Percentiles rank a stretch among this genome's conserved stretches.
phyloP scores from a whole-genome alignment of 1,140 invertebrate species.

The Euwallacea fornicatus region DNA sequence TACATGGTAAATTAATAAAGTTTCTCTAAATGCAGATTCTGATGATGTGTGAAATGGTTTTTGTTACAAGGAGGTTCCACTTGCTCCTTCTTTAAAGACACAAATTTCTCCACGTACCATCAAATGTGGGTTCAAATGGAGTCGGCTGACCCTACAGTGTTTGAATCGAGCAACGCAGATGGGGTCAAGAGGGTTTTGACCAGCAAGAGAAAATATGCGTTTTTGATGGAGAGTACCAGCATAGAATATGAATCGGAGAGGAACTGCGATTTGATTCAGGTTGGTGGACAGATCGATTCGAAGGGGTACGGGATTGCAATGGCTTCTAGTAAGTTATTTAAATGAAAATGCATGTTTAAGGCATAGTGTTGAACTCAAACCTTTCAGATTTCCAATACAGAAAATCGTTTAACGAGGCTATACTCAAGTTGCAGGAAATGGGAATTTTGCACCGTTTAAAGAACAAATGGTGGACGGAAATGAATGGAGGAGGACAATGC shows the following conservation, averaged over 20 bases:
- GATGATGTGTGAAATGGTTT: constrained; percentile 9
- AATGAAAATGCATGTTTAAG: constrained; percentile 1
- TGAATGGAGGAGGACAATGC: constrained; percentile 53
- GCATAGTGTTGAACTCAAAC: constrained; percentile 43
- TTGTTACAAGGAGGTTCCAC: constrained; percentile 36
- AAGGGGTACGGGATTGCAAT: constrained; percentile 83
- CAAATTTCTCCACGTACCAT: constrained; percentile 71
- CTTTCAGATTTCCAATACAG: constrained; percentile 65
- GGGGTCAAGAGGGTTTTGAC: constrained; percentile 80
- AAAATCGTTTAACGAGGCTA: constrained; percentile 66
- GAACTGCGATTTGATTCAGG: constrained; percentile 75
- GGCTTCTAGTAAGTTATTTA: constrained; percentile 64
- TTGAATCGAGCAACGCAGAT: constrained; percentile 76
- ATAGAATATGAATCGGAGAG: constrained; percentile 78
- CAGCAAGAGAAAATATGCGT: constrained; percentile 72
- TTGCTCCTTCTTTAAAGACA: constrained; percentile 55
- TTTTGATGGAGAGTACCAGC: constrained; percentile 82
- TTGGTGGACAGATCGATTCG: constrained; percentile 74
- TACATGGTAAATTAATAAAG: constrained; percentile 61
- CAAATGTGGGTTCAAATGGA: constrained; percentile 77
- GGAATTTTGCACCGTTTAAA: constrained; percentile 71
- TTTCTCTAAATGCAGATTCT: neutral
- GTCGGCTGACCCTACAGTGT: constrained; percentile 78
- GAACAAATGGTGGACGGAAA: constrained; percentile 78
- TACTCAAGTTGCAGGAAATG: constrained; percentile 75